Evolutionary conservation across 2,113 vertebrate species (phyloP), one percentile per base, ranked within the genome.

Genomic region (Xiphorhynchus elegans): DNA sequence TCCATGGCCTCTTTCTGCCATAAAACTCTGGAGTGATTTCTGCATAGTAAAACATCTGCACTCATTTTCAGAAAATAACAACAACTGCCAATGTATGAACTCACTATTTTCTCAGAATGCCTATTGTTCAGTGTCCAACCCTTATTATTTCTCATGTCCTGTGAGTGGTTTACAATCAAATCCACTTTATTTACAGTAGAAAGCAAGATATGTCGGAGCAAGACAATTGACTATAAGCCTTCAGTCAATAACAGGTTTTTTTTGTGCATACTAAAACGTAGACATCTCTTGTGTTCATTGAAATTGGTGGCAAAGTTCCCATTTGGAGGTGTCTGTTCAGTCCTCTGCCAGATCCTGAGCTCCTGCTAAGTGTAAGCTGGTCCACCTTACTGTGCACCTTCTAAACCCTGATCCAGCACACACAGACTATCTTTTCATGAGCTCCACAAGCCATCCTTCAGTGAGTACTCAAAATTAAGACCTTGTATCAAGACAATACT

Each of bases 111-210:
- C 92, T 96, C 88, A 72, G 79, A 92, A 74, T 0, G 3, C 56
- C 76, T 47, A 53, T 96, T 95, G 96, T 96, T 96, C 88, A 29
- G 82, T 66, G 73, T 69, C 72, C 2, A 3, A 77, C 84, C 91
- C 87, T 88, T 86, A 96, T 94, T 96, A 93, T 94, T 96, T 89
- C 90, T 90, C 86, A 75, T 92, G 95, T 95, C 72, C 90, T 95
- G 42, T 47, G 80, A 94, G 85, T 67, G 93, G 72, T 84, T 96
- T 92, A 64, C 95, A 93, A 85, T 75, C 83, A 96, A 94, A 92
- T 81, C 52, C 5, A 6, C 82, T 95, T 94, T 95, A 92, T 96
- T 95, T 90, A 92, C 92, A 86, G 76, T 75, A 70, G 53, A 90
- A 91, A 92, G 95, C 73, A 93, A 95, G 94, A 83, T 95, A 86